Evolutionary conservation across 2,888 invertebrate genomes (phyloP).

Genomic region (Sinotaia quadrata): DNA sequence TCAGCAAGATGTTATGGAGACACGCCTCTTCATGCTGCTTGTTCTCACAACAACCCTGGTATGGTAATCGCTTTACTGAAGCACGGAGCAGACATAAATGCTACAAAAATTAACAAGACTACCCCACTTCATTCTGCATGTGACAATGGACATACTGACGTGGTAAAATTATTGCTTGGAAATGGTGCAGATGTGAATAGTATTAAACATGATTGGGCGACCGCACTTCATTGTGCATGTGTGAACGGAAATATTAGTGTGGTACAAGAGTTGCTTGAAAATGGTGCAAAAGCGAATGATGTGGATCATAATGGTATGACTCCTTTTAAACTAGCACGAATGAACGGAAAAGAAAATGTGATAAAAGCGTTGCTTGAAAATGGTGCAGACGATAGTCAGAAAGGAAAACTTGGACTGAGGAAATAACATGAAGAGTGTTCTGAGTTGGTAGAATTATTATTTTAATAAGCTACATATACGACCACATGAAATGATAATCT

Average conservation of each 20-base stretch:
- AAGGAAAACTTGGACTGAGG: too few species aligned
- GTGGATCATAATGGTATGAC: not conserved
- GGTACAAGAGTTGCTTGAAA: not conserved
- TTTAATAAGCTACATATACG: too few species aligned
- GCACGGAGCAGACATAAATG: not conserved
- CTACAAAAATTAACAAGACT: not conserved
- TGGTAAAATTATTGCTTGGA: not conserved
- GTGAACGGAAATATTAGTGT: too few species aligned
- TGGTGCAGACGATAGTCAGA: too few species aligned
- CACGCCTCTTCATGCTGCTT: too few species aligned
- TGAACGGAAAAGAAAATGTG: not conserved
- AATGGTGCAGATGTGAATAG: not conserved
- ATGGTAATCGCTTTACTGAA: not conserved
- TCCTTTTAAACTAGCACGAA: not conserved
- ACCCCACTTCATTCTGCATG: not conserved
- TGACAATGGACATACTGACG: not conserved
- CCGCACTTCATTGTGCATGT: not conserved
- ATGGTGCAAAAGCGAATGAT: not conserved
- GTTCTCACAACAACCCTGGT: not conserved
- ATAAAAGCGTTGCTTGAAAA: not conserved
- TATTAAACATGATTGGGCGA: not conserved
- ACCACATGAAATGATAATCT: too few species aligned
- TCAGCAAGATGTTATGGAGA: too few species aligned
- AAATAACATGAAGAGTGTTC: too few species aligned
- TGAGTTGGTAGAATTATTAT: too few species aligned